These are phyloP conservation scores for Hylaeus volcanicus DNA, from an alignment of 1,140 invertebrate species.

Conservation along the genomic window DNA sequence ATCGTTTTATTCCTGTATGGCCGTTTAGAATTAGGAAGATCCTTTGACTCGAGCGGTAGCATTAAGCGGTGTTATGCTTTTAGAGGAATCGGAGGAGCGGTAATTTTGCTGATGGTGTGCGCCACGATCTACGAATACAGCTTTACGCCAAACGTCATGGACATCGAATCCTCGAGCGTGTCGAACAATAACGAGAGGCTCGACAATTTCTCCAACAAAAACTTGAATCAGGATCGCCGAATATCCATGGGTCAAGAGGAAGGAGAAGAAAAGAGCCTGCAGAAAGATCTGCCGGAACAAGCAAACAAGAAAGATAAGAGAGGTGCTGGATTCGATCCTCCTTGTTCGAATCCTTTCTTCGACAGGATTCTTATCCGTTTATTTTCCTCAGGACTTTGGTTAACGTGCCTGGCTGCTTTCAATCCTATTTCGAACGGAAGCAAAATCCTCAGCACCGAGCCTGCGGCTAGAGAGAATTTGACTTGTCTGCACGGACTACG, in stretches of 20 bases:
- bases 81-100: constrained; percentile 78
- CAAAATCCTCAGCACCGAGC: constrained; percentile 83
- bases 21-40: too few relatives aligned
- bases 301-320: constrained; percentile 5
- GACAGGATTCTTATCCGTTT: not conserved
- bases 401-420: constrained; percentile 83
- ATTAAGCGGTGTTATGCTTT: constrained; percentile 48
- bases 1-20: too few relatives aligned
- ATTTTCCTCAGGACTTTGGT: constrained; percentile 78
- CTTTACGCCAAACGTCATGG: constrained; percentile 64
- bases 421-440: constrained; percentile 83
- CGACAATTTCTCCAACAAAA: constrained; percentile 72
- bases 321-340: constrained; percentile 26
- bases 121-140: constrained; percentile 82
- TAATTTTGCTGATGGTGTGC: constrained; percentile 82
- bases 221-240: constrained; percentile 68
- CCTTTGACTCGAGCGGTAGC: too few relatives aligned
- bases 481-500: constrained; percentile 91
- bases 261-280: constrained; percentile 66
- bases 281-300: constrained; percentile 37
- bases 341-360: not conserved
- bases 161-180: constrained; percentile 70
- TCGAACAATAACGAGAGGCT: constrained; percentile 77
- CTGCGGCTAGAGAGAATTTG: constrained; percentile 83
- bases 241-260: constrained; percentile 69